Percentiles rank a stretch among this genome's conserved stretches.
phyloP scores from a whole-genome alignment of 2,113 vertebrate species.

The Pedetes capensis region DNA sequence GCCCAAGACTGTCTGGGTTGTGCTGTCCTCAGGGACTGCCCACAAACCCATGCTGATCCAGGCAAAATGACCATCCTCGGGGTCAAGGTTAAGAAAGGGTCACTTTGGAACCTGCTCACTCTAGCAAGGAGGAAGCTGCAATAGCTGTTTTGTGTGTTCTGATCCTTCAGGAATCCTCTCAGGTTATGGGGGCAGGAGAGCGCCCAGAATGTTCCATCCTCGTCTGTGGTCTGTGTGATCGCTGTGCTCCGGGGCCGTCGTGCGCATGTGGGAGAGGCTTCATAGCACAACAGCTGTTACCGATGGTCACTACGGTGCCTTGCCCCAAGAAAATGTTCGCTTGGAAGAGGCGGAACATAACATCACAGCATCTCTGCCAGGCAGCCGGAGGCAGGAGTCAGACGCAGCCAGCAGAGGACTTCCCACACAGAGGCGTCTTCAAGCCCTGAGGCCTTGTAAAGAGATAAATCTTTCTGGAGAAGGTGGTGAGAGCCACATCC shows the following conservation, averaged over 20 bases:
- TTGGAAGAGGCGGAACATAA: no score
- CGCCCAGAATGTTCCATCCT: neutral
- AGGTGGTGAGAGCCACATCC: neutral
- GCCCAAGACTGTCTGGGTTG: neutral
- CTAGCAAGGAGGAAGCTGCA: neutral
- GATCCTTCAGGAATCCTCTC: neutral
- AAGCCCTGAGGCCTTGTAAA: neutral
- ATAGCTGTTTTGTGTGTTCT: neutral
- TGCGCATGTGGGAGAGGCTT: neutral
- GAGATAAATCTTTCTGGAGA: neutral
- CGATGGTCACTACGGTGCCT: neutral
- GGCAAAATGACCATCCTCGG: neutral
- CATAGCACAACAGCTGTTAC: neutral
- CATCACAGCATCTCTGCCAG: neutral
- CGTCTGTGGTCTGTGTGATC: neutral
- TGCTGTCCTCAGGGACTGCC: neutral
- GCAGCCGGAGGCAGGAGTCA: neutral
- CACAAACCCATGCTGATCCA: neutral
- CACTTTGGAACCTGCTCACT: neutral
- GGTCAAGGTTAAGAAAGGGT: neutral
- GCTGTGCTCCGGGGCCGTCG: neutral
- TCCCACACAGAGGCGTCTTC: neutral
- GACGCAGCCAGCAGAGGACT: neutral
- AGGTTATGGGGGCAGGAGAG: neutral
- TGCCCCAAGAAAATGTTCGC: no score